Evolutionary conservation across 2,113 vertebrate genomes (phyloP).

Genomic region (Gadus chalcogrammus): DNA sequence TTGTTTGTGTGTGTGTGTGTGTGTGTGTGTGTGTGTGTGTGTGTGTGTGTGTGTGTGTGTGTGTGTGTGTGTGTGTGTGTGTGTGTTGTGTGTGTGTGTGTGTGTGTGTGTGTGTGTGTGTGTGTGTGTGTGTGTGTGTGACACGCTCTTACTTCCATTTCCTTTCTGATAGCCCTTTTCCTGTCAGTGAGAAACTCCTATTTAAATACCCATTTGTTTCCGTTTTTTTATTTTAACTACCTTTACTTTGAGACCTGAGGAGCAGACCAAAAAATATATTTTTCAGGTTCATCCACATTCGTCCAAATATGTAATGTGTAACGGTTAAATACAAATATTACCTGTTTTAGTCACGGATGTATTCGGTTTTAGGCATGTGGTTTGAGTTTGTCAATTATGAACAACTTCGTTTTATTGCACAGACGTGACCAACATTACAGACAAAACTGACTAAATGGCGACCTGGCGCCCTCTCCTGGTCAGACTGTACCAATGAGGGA

Average conservation of each 20-base stretch:
- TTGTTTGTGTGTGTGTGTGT: not conserved
- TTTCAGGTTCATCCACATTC: not conserved
- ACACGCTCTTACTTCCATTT: conserved; percentile 73
- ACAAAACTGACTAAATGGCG: not conserved
- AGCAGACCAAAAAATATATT: not conserved
- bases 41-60: conserved; percentile 5
- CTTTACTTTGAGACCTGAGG: not conserved
- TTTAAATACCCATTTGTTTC: conserved; percentile 33
- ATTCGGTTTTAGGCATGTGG: not conserved
- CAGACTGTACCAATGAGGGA: not conserved
- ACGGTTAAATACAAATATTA: not conserved
- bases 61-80: conserved; percentile 17
- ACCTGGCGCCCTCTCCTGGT: conserved; percentile 45
- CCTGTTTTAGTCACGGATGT: not conserved
- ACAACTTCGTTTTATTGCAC: not conserved
- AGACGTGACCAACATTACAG: not conserved
- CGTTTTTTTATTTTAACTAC: not conserved
- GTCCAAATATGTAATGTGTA: not conserved
- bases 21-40: conserved; percentile 21
- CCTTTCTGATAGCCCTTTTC: conserved; percentile 72
- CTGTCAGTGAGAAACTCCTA: conserved; percentile 66
- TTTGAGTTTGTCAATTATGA: not conserved
- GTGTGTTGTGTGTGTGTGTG: conserved; percentile 1
- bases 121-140: conserved; percentile 16
- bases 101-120: conserved; percentile 18